phyloP scores from a whole-genome alignment of 2,797 vertebrate species.

The Hylomyscus alleni region DNA sequence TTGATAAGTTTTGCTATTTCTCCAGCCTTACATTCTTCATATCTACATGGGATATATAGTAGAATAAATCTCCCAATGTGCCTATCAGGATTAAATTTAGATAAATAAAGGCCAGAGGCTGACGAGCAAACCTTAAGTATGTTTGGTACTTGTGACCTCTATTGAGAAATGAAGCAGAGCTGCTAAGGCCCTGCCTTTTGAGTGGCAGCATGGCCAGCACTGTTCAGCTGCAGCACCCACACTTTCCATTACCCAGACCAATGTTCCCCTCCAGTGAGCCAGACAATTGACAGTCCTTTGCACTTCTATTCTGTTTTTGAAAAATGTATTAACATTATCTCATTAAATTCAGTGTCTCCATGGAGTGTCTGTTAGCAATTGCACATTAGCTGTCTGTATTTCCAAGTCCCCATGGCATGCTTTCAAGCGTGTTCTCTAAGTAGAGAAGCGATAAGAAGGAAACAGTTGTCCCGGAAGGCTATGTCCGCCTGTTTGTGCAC shows the following conservation, averaged over 20 bases:
- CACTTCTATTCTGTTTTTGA: conserved; percentile 46
- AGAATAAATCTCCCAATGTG: background rate
- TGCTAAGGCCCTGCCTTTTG: background rate
- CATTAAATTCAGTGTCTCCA: conserved; percentile 41
- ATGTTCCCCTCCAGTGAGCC: conserved; percentile 62
- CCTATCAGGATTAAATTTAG: background rate
- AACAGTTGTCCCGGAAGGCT: background rate
- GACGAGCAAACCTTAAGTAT: background rate
- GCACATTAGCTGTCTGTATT: conserved; percentile 43
- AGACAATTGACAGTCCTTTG: conserved; percentile 66
- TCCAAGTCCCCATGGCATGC: conserved; percentile 31
- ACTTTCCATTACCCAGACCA: conserved; percentile 32
- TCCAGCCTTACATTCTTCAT: conserved; percentile 31
- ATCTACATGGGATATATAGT: background rate
- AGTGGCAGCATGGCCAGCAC: background rate
- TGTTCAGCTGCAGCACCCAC: background rate
- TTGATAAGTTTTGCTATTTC: conserved; percentile 32
- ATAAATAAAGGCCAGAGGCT: conserved; percentile 10
- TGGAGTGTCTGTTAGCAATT: conserved; percentile 42
- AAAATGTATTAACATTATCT: conserved; percentile 66
- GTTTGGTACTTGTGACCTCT: background rate
- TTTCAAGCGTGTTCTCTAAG: conserved; percentile 7
- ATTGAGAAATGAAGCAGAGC: background rate
- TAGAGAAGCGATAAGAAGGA: conserved; percentile 13
- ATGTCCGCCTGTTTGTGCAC: background rate